Evolutionary conservation across 2,797 vertebrate genomes (phyloP).

Genomic region (Cottoperca gobio): DNA sequence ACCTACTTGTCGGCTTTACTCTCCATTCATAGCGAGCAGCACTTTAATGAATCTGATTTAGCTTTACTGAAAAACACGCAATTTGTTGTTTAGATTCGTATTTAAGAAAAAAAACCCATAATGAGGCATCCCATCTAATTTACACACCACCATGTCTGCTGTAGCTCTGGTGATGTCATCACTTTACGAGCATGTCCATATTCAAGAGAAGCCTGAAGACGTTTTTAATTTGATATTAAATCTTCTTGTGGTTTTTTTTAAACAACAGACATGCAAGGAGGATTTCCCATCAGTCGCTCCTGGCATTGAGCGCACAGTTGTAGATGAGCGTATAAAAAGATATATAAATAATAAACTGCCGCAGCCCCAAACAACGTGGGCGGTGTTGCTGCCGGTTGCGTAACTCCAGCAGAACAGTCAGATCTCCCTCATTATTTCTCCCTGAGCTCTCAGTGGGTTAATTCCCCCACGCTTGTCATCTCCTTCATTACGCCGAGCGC

Average conservation of each 20-base stretch:
- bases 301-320: slow-evolving; percentile 32
- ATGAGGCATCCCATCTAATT: neutral
- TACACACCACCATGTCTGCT: too few relatives aligned
- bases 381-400: slow-evolving; percentile 72
- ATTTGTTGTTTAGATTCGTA: slow-evolving; percentile 22
- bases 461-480: slow-evolving; percentile 74
- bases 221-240: slow-evolving; percentile 50
- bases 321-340: slow-evolving; percentile 62
- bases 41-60: slow-evolving; percentile 38
- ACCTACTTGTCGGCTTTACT: slow-evolving; percentile 65
- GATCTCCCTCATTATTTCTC: slow-evolving; percentile 80
- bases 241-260: slow-evolving; percentile 27
- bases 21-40: slow-evolving; percentile 42
- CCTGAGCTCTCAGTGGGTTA: slow-evolving; percentile 70
- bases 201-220: slow-evolving; percentile 24
- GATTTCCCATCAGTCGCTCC: slow-evolving; percentile 66
- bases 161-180: neutral
- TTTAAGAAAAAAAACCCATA: slow-evolving; percentile 16
- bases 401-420: slow-evolving; percentile 74
- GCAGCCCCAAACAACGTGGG: slow-evolving; percentile 70
- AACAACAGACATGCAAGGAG: slow-evolving; percentile 31
- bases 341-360: slow-evolving; percentile 62
- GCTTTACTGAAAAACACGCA: neutral
- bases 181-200: slow-evolving; percentile 2
- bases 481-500: slow-evolving; percentile 62